These are phyloP conservation scores for Oreocharis arfaki DNA, from an alignment of 2,113 vertebrate genomes.

Conservation along the genomic window DNA sequence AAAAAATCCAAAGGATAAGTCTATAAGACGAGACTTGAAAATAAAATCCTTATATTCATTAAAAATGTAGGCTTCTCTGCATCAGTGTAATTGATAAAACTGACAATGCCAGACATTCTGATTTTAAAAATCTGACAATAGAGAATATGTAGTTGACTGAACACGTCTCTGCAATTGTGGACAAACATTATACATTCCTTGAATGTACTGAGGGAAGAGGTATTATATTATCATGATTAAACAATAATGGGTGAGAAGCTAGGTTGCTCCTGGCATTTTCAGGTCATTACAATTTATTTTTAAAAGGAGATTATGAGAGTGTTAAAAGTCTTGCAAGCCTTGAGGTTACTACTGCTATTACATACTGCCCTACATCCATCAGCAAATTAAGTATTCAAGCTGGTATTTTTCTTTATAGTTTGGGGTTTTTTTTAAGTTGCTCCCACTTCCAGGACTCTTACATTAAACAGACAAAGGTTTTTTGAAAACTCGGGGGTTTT, in stretches of 20 bases:
- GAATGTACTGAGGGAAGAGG: neutral
- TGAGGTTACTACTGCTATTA: neutral
- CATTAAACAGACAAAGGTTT: neutral
- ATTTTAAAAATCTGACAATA: neutral
- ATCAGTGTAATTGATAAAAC: slow-evolving; percentile 21
- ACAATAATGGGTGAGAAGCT: slow-evolving; percentile 41
- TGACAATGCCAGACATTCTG: neutral
- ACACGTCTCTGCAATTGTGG: neutral
- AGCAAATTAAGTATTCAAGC: neutral
- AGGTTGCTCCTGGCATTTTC: slow-evolving; percentile 54
- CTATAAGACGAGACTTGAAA: neutral
- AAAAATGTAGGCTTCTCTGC: neutral
- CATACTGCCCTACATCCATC: neutral
- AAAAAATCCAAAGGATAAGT: neutral
- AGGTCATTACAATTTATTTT: slow-evolving; percentile 44
- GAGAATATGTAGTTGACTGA: neutral
- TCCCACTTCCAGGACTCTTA: neutral
- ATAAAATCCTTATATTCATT: neutral
- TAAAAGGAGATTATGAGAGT: neutral
- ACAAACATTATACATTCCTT: neutral
- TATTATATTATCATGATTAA: slow-evolving; percentile 59
- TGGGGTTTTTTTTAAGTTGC: neutral
- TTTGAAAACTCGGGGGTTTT: neutral
- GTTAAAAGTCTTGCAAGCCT: neutral
- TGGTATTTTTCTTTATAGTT: neutral